Percentiles rank a stretch among this genome's conserved stretches.
Conservation (phyloP, 2,888 invertebrate genomes). For the Aleiodes testaceus region DNA sequence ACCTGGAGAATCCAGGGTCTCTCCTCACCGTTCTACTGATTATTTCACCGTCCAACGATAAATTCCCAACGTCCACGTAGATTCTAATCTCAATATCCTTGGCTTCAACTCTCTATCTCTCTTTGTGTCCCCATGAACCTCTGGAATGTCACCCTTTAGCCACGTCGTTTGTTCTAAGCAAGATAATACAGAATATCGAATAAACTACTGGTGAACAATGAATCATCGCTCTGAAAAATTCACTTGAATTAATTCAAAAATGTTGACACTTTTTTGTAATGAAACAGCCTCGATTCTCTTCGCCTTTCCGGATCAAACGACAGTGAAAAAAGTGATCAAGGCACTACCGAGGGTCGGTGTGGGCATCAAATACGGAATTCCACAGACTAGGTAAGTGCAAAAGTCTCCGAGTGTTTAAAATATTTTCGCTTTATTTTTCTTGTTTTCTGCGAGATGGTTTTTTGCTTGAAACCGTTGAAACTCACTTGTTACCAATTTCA, state of each 20-base stretch:
- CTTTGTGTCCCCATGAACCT: conserved; percentile 58
- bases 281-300: conserved; percentile 97
- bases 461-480: background rate
- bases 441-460: conserved; percentile 18
- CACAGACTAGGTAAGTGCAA: conserved; percentile 89
- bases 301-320: conserved; percentile 96
- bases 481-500: conserved; percentile 40
- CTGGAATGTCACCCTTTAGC: conserved; percentile 62
- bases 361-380: conserved; percentile 99
- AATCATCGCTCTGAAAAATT: background rate
- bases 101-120: background rate
- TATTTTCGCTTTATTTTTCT: conserved; percentile 25
- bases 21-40: conserved; percentile 57
- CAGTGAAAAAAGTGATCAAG: conserved; percentile 98
- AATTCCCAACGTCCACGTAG: conserved; percentile 66
- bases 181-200: conserved; percentile 24
- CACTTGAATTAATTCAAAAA: conserved; percentile 20
- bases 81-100: conserved; percentile 66
- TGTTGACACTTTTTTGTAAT: conserved; percentile 21
- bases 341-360: conserved; percentile 97
- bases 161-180: conserved; percentile 55
- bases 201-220: background rate
- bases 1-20: conserved; percentile 41
- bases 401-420: conserved; percentile 40
- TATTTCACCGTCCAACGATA: conserved; percentile 67